These are phyloP conservation scores for Cataglyphis livida DNA, from an alignment of 2,888 invertebrate genomes.

Conservation along the genomic window DNA sequence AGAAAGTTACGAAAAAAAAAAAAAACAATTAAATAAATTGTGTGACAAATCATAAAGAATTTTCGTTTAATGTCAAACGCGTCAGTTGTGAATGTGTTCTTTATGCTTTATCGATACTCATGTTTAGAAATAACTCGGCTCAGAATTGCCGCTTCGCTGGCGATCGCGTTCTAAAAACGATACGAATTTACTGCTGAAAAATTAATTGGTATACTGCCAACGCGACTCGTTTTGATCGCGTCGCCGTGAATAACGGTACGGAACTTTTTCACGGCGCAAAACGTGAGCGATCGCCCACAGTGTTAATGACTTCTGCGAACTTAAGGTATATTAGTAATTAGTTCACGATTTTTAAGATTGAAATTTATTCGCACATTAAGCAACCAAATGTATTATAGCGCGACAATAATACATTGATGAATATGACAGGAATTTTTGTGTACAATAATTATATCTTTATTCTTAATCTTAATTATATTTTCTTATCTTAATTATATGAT, in stretches of 20 bases:
- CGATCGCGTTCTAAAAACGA: slow-evolving; percentile 41
- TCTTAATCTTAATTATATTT: no score
- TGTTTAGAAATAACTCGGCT: slow-evolving; percentile 18
- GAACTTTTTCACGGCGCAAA: slow-evolving; percentile 29
- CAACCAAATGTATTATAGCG: background rate
- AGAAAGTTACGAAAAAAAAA: background rate
- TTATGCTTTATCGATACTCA: slow-evolving; percentile 21
- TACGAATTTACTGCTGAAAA: slow-evolving; percentile 40
- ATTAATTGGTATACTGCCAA: slow-evolving; percentile 33
- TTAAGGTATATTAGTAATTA: slow-evolving; percentile 43
- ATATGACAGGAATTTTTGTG: background rate
- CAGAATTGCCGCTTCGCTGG: slow-evolving; percentile 34
- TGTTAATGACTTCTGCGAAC: slow-evolving; percentile 48
- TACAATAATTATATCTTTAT: background rate
- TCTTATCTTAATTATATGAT: no score
- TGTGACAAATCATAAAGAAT: slow-evolving; percentile 8
- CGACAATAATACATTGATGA: background rate
- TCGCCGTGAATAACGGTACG: slow-evolving; percentile 38
- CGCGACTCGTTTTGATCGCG: slow-evolving; percentile 43
- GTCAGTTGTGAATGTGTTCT: slow-evolving; percentile 10
- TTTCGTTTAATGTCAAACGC: background rate
- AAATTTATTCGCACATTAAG: slow-evolving; percentile 4
- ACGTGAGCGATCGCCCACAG: slow-evolving; percentile 32
- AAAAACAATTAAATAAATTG: background rate
- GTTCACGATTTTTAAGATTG: slow-evolving; percentile 11